Percentiles rank a stretch among this genome's conserved stretches.
Evolutionary conservation across 2,797 vertebrate genomes (phyloP).

Genomic region (Sebastes trivittatus): DNA sequence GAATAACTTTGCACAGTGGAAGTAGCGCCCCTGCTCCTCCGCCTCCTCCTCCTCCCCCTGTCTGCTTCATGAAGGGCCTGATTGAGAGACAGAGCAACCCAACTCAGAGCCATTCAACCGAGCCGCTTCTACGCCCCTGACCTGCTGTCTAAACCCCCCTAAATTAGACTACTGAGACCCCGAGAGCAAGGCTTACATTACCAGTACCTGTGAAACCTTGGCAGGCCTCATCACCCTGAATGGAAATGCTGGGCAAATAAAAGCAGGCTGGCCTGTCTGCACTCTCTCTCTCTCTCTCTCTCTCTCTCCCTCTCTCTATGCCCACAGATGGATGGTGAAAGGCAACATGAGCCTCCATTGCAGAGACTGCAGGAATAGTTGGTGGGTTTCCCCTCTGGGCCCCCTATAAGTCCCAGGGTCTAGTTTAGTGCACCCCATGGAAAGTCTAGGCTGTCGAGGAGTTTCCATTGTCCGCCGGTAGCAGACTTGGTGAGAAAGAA

Average conservation of each 20-base stretch:
- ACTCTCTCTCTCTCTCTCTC: conserved; percentile 72
- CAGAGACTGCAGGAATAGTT: conserved; percentile 59
- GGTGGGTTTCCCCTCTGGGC: conserved; percentile 63
- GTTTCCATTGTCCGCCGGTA: conserved; percentile 50
- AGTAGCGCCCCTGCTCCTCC: conserved; percentile 12
- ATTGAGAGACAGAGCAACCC: conserved; percentile 76
- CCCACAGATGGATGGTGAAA: conserved; percentile 81
- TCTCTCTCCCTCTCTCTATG: background rate
- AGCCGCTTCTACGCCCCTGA: conserved; percentile 69
- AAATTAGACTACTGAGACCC: conserved; percentile 81
- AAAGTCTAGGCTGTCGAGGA: conserved; percentile 60
- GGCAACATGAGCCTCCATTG: conserved; percentile 72
- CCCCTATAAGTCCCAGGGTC: conserved; percentile 53
- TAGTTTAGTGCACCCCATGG: conserved; percentile 54
- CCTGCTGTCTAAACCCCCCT: conserved; percentile 75
- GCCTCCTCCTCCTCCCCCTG: conserved; percentile 5
- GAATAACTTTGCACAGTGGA: conserved; percentile 44
- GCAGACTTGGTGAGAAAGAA: conserved; percentile 22
- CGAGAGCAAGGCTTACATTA: conserved; percentile 74
- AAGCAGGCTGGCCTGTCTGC: conserved; percentile 81
- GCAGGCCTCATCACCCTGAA: conserved; percentile 75
- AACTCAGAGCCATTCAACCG: conserved; percentile 71
- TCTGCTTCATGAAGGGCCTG: conserved; percentile 76
- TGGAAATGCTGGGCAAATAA: conserved; percentile 82
- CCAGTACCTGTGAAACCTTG: conserved; percentile 81